Base-by-base conservation (phyloP, 2,888 invertebrate species). In the Amorpha juglandis region DNA sequence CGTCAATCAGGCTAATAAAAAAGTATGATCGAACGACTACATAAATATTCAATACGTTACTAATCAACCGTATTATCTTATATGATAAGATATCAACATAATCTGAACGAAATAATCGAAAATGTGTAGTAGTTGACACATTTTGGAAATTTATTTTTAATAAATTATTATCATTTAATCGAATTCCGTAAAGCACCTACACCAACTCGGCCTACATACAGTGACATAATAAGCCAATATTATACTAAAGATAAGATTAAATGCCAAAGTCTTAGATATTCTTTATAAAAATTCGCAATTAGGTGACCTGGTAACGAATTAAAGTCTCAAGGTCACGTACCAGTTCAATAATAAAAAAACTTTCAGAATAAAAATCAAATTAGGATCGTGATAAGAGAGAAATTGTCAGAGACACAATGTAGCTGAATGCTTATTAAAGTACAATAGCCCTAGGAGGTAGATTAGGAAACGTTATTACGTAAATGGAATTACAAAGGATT, bases 261-360 rank as follows among this genome's bases (percentile, higher is more conserved):
- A 42, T 38, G 38, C 58, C 38, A 58, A 58, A 58, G 42, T 58
- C 38, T 38, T 58, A 42, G 38, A 58, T 21, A 19, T 38, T 58
- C 58, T 58, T 19, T 19, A 58, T 58, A 58, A 42, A 58, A 58
- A 58, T 19, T 50, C 42, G 11, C 12, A 58, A 38, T 19, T 58
- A 42, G 58, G 58, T 58, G 58, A 58, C 58, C 58, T 38, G 38
- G 58, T 58, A 58, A 58, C 38, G 58, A 16, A 42, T 42, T 11
- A 58, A 67, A 67, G 69, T 65, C 64, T 70, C 69, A 58, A 68
- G 67, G 45, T 68, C 68, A 19, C 7, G 38, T 71, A 67, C 71
- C 69, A 67, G 62, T 64, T 58, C 63, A 74, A 77, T 78, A 67
- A 71, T 69, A 63, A 66, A 55, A 27, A 77, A 19, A 6, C 12